A percentile compares a stretch with the other conserved stretches of the same genome.
Conservation (phyloP, 2,888 invertebrate genomes). For the Meiosimyza platycephala region DNA sequence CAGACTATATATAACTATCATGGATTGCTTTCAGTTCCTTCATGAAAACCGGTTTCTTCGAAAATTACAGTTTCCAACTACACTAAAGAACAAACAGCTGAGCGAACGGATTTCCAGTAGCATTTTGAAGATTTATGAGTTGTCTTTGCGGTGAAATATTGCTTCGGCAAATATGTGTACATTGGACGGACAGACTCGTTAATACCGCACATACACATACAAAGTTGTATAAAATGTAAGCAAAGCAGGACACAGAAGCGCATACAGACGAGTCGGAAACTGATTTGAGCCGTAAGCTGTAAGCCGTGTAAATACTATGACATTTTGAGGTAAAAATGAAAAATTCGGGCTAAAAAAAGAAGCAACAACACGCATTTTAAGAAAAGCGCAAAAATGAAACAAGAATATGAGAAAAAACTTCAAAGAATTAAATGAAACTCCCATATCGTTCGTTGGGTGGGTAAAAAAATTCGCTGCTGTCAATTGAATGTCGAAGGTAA, state of each 20-base stretch:
- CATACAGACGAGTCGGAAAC: background rate
- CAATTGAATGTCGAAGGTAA: conserved; percentile 4
- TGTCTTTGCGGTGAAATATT: conserved; percentile 55
- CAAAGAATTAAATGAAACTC: conserved; percentile 20
- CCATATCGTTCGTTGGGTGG: background rate
- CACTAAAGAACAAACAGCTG: no score
- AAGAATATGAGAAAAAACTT: background rate
- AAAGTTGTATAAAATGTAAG: background rate
- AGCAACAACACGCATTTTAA: background rate
- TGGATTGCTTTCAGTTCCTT: no score
- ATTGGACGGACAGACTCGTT: conserved; percentile 23
- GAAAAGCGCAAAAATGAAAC: background rate
- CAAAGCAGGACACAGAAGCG: conserved; percentile 4
- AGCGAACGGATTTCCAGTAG: no score
- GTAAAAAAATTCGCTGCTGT: background rate
- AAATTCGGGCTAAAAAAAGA: background rate
- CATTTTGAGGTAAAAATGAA: background rate
- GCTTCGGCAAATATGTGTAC: conserved; percentile 54
- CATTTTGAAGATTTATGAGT: conserved; percentile 56
- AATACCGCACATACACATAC: background rate
- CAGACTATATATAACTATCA: no score
- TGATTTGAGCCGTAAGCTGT: conserved; percentile 8
- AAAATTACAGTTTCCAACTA: no score
- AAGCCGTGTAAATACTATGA: conserved; percentile 17
- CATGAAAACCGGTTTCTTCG: no score